phyloP scores from a whole-genome alignment of 1,140 invertebrate genomes.

The Drosophila melanica region DNA sequence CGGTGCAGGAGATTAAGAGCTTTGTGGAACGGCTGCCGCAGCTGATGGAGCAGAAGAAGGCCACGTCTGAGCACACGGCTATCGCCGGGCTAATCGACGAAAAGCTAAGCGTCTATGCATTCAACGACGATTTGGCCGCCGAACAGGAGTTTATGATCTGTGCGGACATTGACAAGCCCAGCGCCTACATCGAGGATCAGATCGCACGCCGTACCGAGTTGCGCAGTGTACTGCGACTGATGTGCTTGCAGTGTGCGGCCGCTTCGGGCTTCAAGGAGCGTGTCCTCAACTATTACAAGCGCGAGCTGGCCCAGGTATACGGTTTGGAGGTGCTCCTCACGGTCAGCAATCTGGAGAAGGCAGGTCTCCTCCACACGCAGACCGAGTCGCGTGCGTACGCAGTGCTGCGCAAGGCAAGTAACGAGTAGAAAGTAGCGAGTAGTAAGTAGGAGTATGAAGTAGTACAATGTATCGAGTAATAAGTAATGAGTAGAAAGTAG shows the following conservation, averaged over 20 bases:
- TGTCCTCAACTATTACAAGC: slow-evolving; percentile 95
- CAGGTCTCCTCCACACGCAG: slow-evolving; percentile 91
- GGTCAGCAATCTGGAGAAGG: slow-evolving; percentile 94
- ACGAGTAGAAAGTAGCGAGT: not conserved
- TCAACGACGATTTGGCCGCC: slow-evolving; percentile 85
- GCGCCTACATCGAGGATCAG: slow-evolving; percentile 94
- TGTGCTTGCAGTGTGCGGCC: slow-evolving; percentile 94
- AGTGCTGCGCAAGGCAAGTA: slow-evolving; percentile 87
- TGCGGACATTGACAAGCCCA: slow-evolving; percentile 94
- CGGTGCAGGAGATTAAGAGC: slow-evolving; percentile 96
- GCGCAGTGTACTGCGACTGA: slow-evolving; percentile 92
- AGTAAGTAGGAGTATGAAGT: no score
- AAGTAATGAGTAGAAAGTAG: no score
- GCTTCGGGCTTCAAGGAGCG: slow-evolving; percentile 96
- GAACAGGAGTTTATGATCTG: slow-evolving; percentile 97
- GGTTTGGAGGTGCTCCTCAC: slow-evolving; percentile 94
- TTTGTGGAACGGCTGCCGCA: slow-evolving; percentile 94
- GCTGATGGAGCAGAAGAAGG: slow-evolving; percentile 94
- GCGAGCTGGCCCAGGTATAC: slow-evolving; percentile 96
- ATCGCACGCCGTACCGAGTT: slow-evolving; percentile 93
- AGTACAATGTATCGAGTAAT: no score
- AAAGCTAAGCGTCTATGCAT: slow-evolving; percentile 85
- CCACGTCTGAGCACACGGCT: slow-evolving; percentile 89
- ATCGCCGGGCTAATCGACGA: slow-evolving; percentile 88
- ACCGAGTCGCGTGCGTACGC: slow-evolving; percentile 88